A percentile compares a stretch with the other conserved stretches of the same genome.
These are phyloP conservation scores for Pelagia noctiluca DNA, from an alignment of 30 jellyfish, hydroid and myxozoan species.

Conservation along the genomic window DNA sequence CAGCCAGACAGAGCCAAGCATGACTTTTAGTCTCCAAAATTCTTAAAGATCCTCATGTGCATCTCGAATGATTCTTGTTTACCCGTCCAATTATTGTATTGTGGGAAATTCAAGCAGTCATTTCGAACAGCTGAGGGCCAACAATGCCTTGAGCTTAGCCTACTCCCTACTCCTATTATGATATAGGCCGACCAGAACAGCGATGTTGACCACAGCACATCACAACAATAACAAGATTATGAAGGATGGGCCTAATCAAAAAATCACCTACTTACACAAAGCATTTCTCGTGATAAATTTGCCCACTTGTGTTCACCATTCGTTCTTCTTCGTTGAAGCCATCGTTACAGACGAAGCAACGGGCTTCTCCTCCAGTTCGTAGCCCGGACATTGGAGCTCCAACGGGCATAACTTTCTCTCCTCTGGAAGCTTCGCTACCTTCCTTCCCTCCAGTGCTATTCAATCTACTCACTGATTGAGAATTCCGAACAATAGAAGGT, in stretches of 20 bases:
- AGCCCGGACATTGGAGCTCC: slow-evolving; percentile 58
- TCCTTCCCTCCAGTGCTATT: neutral
- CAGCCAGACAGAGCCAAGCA: no score
- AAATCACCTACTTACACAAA: slow-evolving; percentile 87
- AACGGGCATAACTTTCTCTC: slow-evolving; percentile 19
- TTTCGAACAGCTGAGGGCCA: no score
- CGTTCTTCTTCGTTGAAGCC: slow-evolving; percentile 81
- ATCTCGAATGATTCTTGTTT: no score
- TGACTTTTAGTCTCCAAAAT: no score
- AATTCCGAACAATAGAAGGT: neutral
- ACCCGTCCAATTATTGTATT: no score
- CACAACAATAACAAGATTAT: neutral
- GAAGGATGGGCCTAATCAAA: neutral
- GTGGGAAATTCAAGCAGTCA: no score
- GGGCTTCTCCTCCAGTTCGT: slow-evolving; percentile 78
- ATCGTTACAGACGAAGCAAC: slow-evolving; percentile 84
- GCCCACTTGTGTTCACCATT: slow-evolving; percentile 91
- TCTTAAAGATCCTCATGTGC: no score
- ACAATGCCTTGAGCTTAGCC: no score
- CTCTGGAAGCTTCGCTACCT: neutral
- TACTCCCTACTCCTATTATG: no score
- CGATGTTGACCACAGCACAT: slow-evolving; percentile 25
- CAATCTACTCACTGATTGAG: neutral
- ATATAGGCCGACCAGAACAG: no score
- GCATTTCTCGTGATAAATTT: slow-evolving; percentile 85